These are phyloP conservation scores for Oligia fasciuncula DNA, from an alignment of 2,888 invertebrate genomes.

Conservation along the genomic window DNA sequence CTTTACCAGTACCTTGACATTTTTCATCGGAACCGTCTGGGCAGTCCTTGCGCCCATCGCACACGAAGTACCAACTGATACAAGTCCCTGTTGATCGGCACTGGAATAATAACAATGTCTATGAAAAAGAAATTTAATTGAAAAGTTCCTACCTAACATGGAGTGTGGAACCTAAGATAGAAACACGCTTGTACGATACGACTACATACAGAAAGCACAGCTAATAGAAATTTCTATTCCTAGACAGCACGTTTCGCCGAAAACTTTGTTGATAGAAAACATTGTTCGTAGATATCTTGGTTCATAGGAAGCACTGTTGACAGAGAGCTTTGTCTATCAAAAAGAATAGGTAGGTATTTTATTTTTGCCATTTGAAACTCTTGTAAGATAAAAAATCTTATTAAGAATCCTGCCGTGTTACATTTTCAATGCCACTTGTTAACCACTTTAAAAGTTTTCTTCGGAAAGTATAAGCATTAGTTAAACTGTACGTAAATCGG, in stretches of 20 bases:
- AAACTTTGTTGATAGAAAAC: too few species aligned
- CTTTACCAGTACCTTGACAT: slow-evolving; percentile 91
- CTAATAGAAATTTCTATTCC: too few species aligned
- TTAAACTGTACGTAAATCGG: background rate
- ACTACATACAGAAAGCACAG: too few species aligned
- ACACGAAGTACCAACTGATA: slow-evolving; percentile 98
- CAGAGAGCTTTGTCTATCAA: background rate
- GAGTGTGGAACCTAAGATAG: background rate
- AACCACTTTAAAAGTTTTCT: background rate
- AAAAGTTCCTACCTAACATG: background rate
- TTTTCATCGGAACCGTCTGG: slow-evolving; percentile 96
- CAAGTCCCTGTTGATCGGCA: slow-evolving; percentile 96
- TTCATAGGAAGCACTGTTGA: too few species aligned
- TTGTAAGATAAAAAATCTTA: background rate
- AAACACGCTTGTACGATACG: too few species aligned
- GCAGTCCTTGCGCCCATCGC: slow-evolving; percentile 96
- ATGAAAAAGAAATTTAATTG: background rate
- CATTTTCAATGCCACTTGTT: background rate
- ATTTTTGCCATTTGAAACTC: background rate
- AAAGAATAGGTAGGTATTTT: background rate
- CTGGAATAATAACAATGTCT: slow-evolving; percentile 83
- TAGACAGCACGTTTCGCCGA: too few species aligned
- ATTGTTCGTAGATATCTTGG: too few species aligned
- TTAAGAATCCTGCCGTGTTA: background rate
- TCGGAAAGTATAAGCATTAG: slow-evolving; percentile 17